Evolutionary conservation across 2,113 vertebrate species (phyloP), one percentile per base, ranked within the genome.

Genomic region (Pseudolaguvia tuberculata): DNA sequence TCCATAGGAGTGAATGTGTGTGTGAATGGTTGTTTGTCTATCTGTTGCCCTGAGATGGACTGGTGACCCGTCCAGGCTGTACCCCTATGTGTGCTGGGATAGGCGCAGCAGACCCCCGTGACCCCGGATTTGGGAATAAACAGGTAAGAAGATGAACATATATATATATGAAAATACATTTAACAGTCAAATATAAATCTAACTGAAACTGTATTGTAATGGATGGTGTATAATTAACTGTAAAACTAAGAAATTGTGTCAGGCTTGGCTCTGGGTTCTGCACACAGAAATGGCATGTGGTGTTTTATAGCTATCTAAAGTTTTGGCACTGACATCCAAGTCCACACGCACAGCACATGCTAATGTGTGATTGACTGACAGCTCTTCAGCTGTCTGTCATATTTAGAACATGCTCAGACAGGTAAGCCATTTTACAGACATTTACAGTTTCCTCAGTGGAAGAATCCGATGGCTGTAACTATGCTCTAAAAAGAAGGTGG

Each of bases 261-360:
- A 20, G 18, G 3, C 29, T 61, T 35, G 14, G 2, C 12, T 35
- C 61, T 63, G 29, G 2, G 5, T 20, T 53, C 29, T 3, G 12
- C 2, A 42, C 45, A 42, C 18, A 58, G 61, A 58, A 68, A 58
- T 51, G 12, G 21, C 45, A 23, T 50, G 42, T 69, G 47, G 20
- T 18, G 55, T 48, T 75, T 66, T 31, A 21, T 45, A 76, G 45
- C 55, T 27, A 70, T 47, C 57, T 53, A 48, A 47, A 70, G 17
- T 52, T 61, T 70, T 61, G 35, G 15, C 47, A n/a, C 56, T 76
- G 74, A 70, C 56, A n/a, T 61, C 45, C 52, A 45, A 61, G 48
- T 76, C 18, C 65, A 69, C 21, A 58, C 45, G 50, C 35, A 58
- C 21, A 53, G 47, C n/a, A 53, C 23, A 31, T 21, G 10, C 45